These are phyloP conservation scores for Cheilosia soror DNA, from an alignment of 2,888 invertebrate species.

Conservation along the genomic window DNA sequence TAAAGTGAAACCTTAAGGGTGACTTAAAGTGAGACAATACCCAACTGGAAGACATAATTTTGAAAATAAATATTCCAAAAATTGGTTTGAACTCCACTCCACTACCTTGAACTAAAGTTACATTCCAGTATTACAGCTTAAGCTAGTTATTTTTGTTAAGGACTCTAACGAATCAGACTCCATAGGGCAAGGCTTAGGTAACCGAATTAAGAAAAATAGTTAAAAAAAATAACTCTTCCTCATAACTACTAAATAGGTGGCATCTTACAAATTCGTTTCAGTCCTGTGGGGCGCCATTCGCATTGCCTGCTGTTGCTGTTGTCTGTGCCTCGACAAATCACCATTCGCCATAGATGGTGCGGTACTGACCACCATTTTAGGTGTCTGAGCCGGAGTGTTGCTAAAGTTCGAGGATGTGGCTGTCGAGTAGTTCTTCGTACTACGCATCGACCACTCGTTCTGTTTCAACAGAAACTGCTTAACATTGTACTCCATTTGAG, in stretches of 20 bases:
- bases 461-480: conserved; percentile 89
- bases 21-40: not conserved
- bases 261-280: conserved; percentile 83
- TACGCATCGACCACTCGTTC: conserved; percentile 83
- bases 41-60: conserved; percentile 21
- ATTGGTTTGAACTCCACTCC: conserved; percentile 45
- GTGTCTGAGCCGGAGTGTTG: conserved; percentile 56
- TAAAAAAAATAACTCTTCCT: conserved; percentile 22
- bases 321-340: conserved; percentile 50
- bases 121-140: conserved; percentile 35
- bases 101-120: not conserved
- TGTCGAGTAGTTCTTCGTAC: conserved; percentile 66
- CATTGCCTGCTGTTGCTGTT: conserved; percentile 63
- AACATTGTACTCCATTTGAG: conserved; percentile 91
- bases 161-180: conserved; percentile 24
- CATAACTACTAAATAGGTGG: not conserved
- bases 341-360: conserved; percentile 45
- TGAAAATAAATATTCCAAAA: not conserved
- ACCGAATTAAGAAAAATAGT: conserved; percentile 35
- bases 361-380: conserved; percentile 33
- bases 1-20: not conserved
- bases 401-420: conserved; percentile 67
- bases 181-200: conserved; percentile 45
- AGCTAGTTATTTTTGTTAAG: conserved; percentile 44
- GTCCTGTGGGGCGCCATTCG: conserved; percentile 81